Evolutionary conservation across 1,140 invertebrate genomes (phyloP).

Genomic region (Nasonia vitripennis): DNA sequence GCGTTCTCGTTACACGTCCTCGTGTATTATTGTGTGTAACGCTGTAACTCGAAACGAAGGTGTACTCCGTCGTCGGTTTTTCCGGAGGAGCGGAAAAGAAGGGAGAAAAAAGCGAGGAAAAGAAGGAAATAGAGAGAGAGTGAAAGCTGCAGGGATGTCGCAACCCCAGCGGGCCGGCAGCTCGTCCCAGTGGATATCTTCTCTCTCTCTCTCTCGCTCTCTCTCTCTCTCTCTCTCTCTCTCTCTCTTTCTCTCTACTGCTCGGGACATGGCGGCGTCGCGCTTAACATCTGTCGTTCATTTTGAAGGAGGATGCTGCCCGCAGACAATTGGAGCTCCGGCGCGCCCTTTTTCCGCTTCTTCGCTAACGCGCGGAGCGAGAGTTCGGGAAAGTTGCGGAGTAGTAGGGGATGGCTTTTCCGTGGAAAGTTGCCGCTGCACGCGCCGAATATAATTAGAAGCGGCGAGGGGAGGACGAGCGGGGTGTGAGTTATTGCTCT

Average conservation of each 20-base stretch:
- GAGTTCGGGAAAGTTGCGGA: background rate
- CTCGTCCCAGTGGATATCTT: slow-evolving; percentile 62
- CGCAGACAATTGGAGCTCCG: slow-evolving; percentile 39
- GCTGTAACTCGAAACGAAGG: background rate
- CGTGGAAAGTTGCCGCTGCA: slow-evolving; percentile 21
- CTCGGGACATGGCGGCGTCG: slow-evolving; percentile 60
- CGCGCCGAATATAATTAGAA: slow-evolving; percentile 46
- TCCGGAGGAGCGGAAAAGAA: background rate
- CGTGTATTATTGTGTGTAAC: background rate
- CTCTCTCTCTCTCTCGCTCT: slow-evolving; percentile 33
- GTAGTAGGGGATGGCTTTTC: background rate
- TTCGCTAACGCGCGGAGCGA: background rate
- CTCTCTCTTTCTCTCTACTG: slow-evolving; percentile 34
- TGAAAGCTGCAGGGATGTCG: slow-evolving; percentile 53
- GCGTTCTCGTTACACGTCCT: slow-evolving; percentile 63
- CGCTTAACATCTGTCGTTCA: slow-evolving; percentile 69
- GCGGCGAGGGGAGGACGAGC: background rate
- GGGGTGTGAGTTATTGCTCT: slow-evolving; percentile 15
- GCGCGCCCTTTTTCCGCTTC: slow-evolving; percentile 33
- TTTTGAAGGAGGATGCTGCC: slow-evolving; percentile 55
- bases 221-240: slow-evolving; percentile 36
- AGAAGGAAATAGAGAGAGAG: slow-evolving; percentile 58
- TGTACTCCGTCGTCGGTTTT: background rate
- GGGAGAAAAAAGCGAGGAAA: background rate
- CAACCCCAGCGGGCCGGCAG: slow-evolving; percentile 55